Evolutionary conservation across 1,140 invertebrate species (phyloP).

Genomic region (Holotrichia oblita): DNA sequence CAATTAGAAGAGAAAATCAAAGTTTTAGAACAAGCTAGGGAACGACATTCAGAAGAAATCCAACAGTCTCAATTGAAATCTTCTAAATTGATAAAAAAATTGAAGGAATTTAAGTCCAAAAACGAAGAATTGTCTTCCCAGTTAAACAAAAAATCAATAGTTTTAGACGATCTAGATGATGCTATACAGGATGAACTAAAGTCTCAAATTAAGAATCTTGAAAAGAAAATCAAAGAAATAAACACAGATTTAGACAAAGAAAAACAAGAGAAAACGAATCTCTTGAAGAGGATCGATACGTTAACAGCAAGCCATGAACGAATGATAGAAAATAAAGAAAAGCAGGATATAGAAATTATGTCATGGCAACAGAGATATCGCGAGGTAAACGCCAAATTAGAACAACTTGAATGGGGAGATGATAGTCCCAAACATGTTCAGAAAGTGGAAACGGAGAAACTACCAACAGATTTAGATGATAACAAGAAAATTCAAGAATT

Average conservation of each 20-base stretch:
- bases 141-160: slow-evolving; percentile 65
- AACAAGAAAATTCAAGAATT: slow-evolving; percentile 57
- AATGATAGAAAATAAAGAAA: slow-evolving; percentile 81
- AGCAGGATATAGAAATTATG: slow-evolving; percentile 74
- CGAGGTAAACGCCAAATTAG: slow-evolving; percentile 70
- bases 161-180: slow-evolving; percentile 73
- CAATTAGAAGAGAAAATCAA: slow-evolving; percentile 63
- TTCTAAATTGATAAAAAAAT: slow-evolving; percentile 75
- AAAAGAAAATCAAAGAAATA: slow-evolving; percentile 70
- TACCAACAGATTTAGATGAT: neutral
- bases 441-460: neutral
- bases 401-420: slow-evolving; percentile 68
- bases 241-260: slow-evolving; percentile 67
- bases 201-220: slow-evolving; percentile 70
- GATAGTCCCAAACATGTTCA: slow-evolving; percentile 49
- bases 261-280: slow-evolving; percentile 70
- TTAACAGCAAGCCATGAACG: slow-evolving; percentile 80
- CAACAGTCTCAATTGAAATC: slow-evolving; percentile 70
- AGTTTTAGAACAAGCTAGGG: slow-evolving; percentile 64
- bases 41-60: slow-evolving; percentile 66
- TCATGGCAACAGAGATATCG: slow-evolving; percentile 74
- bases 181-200: slow-evolving; percentile 81
- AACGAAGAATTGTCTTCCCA: slow-evolving; percentile 70
- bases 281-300: slow-evolving; percentile 77
- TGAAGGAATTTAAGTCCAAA: slow-evolving; percentile 76